These are phyloP conservation scores for Pyrgus malvae DNA, from an alignment of 2,888 invertebrate genomes.

Conservation along the genomic window DNA sequence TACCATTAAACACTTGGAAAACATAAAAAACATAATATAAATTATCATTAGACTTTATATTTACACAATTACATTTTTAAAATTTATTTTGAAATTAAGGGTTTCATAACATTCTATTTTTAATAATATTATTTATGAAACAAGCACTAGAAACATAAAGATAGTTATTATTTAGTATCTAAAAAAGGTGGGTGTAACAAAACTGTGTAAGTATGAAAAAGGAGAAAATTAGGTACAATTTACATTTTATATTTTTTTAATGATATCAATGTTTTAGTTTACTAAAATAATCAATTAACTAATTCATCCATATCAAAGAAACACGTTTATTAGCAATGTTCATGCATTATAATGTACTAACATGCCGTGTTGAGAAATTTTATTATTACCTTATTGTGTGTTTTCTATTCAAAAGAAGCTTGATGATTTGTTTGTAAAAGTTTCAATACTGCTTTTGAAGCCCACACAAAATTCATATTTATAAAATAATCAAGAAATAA, in stretches of 20 bases:
- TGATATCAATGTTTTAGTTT: neutral
- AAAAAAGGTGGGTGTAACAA: neutral
- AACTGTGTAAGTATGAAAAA: constrained; percentile 33
- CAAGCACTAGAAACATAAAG: too few species aligned
- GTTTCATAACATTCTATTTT: too few species aligned
- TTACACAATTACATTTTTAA: too few species aligned
- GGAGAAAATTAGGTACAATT: constrained; percentile 58
- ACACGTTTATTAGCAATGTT: neutral
- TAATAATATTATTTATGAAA: too few species aligned
- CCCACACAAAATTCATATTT: too few species aligned
- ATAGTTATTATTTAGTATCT: too few species aligned
- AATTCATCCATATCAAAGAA: constrained; percentile 6
- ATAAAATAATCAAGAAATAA: neutral
- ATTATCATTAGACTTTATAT: too few species aligned
- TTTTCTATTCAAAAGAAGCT: constrained; percentile 3
- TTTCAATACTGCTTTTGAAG: too few species aligned
- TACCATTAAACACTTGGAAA: constrained; percentile 1
- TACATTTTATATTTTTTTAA: neutral
- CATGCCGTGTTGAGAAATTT: neutral
- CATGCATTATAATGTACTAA: neutral
- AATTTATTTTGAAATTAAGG: too few species aligned
- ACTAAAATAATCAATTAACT: neutral
- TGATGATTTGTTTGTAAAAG: too few species aligned
- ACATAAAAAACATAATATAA: neutral
- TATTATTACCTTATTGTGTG: neutral